Conservation (phyloP, 2,888 invertebrate species). For the Clostera curtula region DNA sequence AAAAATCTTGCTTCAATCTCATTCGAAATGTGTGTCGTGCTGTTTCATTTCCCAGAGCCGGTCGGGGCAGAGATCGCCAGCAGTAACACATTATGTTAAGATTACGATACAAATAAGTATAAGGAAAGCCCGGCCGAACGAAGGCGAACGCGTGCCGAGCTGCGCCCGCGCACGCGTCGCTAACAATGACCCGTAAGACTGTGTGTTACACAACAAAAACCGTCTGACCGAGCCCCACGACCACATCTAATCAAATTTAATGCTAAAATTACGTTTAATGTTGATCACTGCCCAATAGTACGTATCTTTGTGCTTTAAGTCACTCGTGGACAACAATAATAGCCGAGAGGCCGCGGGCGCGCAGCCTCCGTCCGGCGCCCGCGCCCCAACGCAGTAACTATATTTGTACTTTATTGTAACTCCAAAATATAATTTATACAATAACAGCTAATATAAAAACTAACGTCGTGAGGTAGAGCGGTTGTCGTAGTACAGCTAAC, state of each 20-base stretch:
- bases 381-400: constrained; percentile 37
- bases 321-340: constrained; percentile 68
- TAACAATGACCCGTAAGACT: constrained; percentile 68
- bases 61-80: constrained; percentile 29
- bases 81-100: constrained; percentile 58
- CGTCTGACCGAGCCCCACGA: constrained; percentile 52
- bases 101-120: constrained; percentile 62
- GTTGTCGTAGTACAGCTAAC: constrained; percentile 43
- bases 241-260: constrained; percentile 68
- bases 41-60: constrained; percentile 24
- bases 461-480: constrained; percentile 68
- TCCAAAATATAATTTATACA: constrained; percentile 71
- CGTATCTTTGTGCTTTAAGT: constrained; percentile 73
- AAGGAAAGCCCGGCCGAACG: constrained; percentile 44
- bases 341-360: constrained; percentile 49
- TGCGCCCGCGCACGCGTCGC: constrained; percentile 43
- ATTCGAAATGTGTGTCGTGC: constrained; percentile 13
- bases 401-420: constrained; percentile 65
- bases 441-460: constrained; percentile 70
- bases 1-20: constrained; percentile 16
- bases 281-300: constrained; percentile 75
- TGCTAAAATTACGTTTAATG: constrained; percentile 72
- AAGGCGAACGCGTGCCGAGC: constrained; percentile 38
- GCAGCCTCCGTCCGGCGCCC: constrained; percentile 58
- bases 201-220: constrained; percentile 61